Evolutionary conservation across 2,797 vertebrate species (phyloP), one percentile per base, ranked within the genome.

Genomic region (Philypnodon macrostomus): DNA sequence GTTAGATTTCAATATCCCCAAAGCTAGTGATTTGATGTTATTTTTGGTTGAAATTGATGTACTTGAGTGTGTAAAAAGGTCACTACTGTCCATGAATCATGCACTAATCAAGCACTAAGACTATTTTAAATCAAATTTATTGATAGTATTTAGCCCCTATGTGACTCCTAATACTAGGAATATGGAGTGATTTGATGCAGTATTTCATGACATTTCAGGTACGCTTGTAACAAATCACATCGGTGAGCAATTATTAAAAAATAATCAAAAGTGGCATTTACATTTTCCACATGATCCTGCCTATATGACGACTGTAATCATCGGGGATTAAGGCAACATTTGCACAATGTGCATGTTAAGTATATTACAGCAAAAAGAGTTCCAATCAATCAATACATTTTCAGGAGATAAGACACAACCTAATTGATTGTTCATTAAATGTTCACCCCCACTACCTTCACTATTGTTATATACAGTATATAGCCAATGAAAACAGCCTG

Each of bases 201-300:
- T 8, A 41, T 41, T 41, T 27, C 21, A 26, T 26, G 24, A 44
- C 26, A 29, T 44, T 44, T 42, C 7, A 15, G 7, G 40, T 44
- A 17, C 16, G 40, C 14, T 30, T 17, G 15, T 15, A 9, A 30
- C 41, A 30, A 41, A 41, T 41, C 5, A 41, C 41, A 11, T 30
- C 29, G 26, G 26, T n/a, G 11, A 5, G 14, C 15, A 44, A 30
- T 27, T 30, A 16, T 30, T 18, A 10, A 44, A 44, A 23, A 42
- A 29, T 29, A 44, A 30, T 30, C 27, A 30, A 30, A 16, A 44
- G 15, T 30, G 41, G 18, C 26, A 44, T 44, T 44, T 18, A 18
- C 16, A 30, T 30, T 12, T 44, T 30, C 6, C 6, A 44, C 23
- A 15, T 41, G 24, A 41, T 26, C 39, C 10, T 26, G 39, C 5